Conservation (phyloP, 2,888 invertebrate species). For the Desoria tigrina region DNA sequence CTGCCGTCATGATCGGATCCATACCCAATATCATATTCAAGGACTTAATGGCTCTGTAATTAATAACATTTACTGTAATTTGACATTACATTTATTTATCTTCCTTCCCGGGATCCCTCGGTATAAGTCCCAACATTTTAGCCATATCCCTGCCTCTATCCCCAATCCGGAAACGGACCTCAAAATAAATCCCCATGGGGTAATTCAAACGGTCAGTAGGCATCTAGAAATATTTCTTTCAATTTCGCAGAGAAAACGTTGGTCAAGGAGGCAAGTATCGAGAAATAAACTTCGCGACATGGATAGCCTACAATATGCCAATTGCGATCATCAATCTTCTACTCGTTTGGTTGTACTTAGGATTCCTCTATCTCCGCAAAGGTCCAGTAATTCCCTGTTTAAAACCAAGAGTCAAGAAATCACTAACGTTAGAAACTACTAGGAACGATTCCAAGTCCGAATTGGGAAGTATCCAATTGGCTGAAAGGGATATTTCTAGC, state of each 20-base stretch:
- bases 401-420: background rate
- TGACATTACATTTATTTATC: too few relatives aligned
- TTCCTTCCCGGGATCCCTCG: too few relatives aligned
- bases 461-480: background rate
- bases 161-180: too few relatives aligned
- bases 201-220: too few relatives aligned
- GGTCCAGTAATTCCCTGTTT: background rate
- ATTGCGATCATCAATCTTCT: constrained; percentile 38
- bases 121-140: too few relatives aligned
- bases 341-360: constrained; percentile 39
- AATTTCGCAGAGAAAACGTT: constrained; percentile 11
- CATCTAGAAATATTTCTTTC: background rate
- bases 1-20: constrained; percentile 31
- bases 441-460: background rate
- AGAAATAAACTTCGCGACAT: constrained; percentile 60
- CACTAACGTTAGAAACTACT: constrained; percentile 18
- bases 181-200: too few relatives aligned
- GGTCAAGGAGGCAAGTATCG: constrained; percentile 19
- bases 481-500: background rate
- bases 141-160: too few relatives aligned
- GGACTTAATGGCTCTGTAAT: constrained; percentile 25
- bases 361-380: constrained; percentile 72
- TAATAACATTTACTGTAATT: background rate
- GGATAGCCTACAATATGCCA: constrained; percentile 46
- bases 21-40: constrained; percentile 30